These are phyloP conservation scores for Nilaparvata lugens DNA, from an alignment of 1,140 invertebrate species.

Conservation along the genomic window DNA sequence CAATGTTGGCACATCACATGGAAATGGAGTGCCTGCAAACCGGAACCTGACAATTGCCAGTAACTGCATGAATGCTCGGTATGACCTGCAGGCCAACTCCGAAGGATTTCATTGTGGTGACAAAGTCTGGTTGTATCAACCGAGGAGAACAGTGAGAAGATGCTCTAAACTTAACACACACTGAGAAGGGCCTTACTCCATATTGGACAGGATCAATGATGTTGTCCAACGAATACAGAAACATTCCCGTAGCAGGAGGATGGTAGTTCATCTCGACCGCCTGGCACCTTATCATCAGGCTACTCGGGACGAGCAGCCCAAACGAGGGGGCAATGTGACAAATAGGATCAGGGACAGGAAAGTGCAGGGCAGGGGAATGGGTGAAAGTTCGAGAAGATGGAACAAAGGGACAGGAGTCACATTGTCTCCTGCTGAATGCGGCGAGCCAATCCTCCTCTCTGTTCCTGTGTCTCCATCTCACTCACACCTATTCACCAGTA, in stretches of 20 bases:
- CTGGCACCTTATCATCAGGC: slow-evolving; percentile 26
- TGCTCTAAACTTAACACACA: slow-evolving; percentile 12
- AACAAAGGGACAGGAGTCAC: too few species aligned
- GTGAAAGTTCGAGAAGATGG: too few species aligned
- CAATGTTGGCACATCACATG: background rate
- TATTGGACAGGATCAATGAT: slow-evolving; percentile 16
- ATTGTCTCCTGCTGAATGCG: too few species aligned
- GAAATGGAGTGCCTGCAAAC: background rate
- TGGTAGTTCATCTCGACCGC: slow-evolving; percentile 24
- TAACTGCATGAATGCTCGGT: background rate
- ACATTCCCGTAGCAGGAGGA: slow-evolving; percentile 23
- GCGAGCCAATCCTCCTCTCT: too few species aligned
- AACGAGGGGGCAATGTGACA: slow-evolving; percentile 28
- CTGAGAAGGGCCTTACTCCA: slow-evolving; percentile 12
- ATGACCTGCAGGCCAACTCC: background rate
- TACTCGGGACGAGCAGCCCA: slow-evolving; percentile 22
- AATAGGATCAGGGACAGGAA: too few species aligned
- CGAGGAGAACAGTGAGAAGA: slow-evolving; percentile 12
- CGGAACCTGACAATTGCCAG: background rate
- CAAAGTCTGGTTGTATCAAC: slow-evolving; percentile 17
- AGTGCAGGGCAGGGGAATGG: too few species aligned
- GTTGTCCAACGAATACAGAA: slow-evolving; percentile 14
- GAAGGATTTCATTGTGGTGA: background rate
- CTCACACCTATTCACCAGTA: too few species aligned
- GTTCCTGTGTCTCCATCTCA: too few species aligned